phyloP scores from a whole-genome alignment of 2,888 invertebrate species.

The Ormyrus labotus region DNA sequence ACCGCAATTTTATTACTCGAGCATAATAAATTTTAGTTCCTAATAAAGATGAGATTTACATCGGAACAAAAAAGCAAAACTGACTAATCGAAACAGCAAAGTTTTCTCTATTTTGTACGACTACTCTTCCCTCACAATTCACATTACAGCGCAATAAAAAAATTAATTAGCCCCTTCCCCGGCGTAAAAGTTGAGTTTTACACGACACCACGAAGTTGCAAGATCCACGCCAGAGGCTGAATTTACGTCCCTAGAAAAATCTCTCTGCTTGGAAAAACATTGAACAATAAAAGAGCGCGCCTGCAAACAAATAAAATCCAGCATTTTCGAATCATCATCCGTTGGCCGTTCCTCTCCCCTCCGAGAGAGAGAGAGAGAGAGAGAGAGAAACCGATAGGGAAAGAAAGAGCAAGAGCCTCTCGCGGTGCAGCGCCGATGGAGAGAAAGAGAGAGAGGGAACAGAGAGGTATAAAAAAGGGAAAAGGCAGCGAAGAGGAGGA shows the following conservation, averaged over 20 bases:
- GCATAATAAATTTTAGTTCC: no score
- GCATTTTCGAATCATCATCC: constrained; percentile 38
- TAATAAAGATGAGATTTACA: no score
- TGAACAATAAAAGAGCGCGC: constrained; percentile 15
- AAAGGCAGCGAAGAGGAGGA: neutral
- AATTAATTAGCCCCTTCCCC: neutral
- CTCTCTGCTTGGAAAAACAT: constrained; percentile 2
- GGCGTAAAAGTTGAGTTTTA: neutral
- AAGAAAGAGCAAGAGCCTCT: neutral
- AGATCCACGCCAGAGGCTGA: neutral
- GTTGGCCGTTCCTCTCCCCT: neutral
- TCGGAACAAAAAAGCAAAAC: no score
- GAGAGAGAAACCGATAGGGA: neutral
- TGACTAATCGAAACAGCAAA: no score
- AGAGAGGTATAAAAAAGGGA: neutral
- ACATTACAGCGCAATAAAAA: neutral
- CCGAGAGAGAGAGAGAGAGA: neutral
- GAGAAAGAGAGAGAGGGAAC: neutral
- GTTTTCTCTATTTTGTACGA: no score
- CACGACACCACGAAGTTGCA: neutral
- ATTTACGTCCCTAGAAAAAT: constrained; percentile 10
- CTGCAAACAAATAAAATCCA: constrained; percentile 10
- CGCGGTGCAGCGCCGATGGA: neutral
- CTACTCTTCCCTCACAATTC: no score
- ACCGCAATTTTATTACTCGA: no score